Evolutionary conservation across 64 coral and sea anemone genomes (phyloP), one percentile per base, ranked within the genome.

Genomic region (Platygyra sinensis): DNA sequence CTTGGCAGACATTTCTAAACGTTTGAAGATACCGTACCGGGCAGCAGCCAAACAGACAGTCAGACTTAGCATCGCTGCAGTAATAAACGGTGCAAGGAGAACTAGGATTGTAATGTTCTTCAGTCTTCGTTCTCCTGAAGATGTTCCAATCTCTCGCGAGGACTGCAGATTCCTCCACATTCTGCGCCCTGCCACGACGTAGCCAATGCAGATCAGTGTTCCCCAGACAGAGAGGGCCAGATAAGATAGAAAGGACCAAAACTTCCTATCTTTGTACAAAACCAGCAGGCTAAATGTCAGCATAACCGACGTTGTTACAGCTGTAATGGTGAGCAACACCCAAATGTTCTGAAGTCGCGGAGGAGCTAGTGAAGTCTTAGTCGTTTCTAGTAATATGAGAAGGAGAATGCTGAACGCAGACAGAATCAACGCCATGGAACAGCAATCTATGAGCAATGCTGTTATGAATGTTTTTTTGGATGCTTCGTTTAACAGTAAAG

Each of bases 381-480:
- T 85, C 10, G 81, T 71, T 85, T 85, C 81, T 29, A 85, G 81
- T 30, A 85, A n/a, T 85, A 85, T 67, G 33, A 85, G 81, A 69
- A 85, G 81, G 7, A 85, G 19, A 51, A 85, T 85, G 81, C 81
- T 85, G 11, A 85, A 85, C 13, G 81, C 81, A 72, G 81, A 71
- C 22, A 85, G 38, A 50, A 17, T 85, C 33, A 85, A 71, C 0
- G 81, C 81, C 19, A 72, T 38, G 14, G 81, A 85, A 16, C 10
- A 12, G 16, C 62, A 85, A 22, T 85, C 24, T 49, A 85, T 14
- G 12, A 85, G 62, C 11, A 72, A 63, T 1, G 39, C 3, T 71
- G 11, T 36, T 12, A 20, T 20, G 5, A 71, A 38, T n/a, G 14
- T 50, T 84, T 69, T 62, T 7, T 4, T 71, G 3, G 81, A 28